Evolutionary conservation across 2,888 invertebrate species (phyloP).

Genomic region (Dicyrtomina minuta): DNA sequence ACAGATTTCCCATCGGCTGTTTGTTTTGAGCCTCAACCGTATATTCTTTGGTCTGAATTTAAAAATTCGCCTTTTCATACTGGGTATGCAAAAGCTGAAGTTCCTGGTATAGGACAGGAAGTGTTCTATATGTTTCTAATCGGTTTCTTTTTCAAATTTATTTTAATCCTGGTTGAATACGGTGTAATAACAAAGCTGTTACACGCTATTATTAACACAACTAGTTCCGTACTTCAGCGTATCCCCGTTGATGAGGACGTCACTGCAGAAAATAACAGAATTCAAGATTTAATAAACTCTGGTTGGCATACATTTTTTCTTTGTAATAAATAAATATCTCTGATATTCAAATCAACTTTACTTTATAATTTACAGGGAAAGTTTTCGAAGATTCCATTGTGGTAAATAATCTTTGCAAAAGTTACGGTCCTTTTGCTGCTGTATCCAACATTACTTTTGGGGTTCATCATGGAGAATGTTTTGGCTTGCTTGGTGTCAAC

Average conservation of each 20-base stretch:
- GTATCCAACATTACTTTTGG: conserved; percentile 70
- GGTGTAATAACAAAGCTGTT: conserved; percentile 41
- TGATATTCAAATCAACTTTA: background rate
- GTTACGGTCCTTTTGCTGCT: conserved; percentile 59
- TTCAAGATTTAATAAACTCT: background rate
- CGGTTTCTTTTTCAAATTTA: conserved; percentile 36
- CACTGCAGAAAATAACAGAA: conserved; percentile 32
- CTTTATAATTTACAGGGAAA: conserved; percentile 28
- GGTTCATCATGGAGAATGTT: conserved; percentile 61
- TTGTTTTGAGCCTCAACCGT: conserved; percentile 46
- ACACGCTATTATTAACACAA: conserved; percentile 21
- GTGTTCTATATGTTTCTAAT: conserved; percentile 41
- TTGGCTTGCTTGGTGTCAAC: conserved; percentile 61
- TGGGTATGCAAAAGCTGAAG: background rate
- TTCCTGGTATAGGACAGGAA: conserved; percentile 46
- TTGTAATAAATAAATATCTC: background rate
- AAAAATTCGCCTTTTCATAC: background rate
- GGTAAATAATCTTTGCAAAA: conserved; percentile 45
- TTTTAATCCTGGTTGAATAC: conserved; percentile 45
- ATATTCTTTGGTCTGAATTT: conserved; percentile 41
- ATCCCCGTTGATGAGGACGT: conserved; percentile 46
- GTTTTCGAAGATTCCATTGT: conserved; percentile 44
- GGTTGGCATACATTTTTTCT: background rate
- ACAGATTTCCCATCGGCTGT: conserved; percentile 20
- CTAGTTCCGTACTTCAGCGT: conserved; percentile 32